Evolutionary conservation across 2,113 vertebrate species (phyloP), one percentile per base, ranked within the genome.

Genomic region (Lepus timidus): DNA sequence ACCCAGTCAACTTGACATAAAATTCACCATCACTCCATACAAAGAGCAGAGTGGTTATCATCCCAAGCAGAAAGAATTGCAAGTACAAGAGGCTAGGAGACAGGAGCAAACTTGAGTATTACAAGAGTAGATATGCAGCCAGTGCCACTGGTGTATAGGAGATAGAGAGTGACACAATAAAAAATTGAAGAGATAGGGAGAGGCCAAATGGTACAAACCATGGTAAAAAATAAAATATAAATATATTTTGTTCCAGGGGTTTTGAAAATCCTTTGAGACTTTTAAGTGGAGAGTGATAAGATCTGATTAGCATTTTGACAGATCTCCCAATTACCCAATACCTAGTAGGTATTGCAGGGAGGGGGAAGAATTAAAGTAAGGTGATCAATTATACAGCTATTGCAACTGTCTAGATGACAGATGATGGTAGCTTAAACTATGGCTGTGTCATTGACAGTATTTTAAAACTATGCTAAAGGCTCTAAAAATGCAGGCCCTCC

Each of bases 231-330:
- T 78, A 44, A 44, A 44, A 44, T 44, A 44, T 44, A 44, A 44
- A 49, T 87, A 17, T 11, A 68, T 74, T 78, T 67, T 91, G 91
- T 67, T 76, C 51, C 81, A 85, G 76, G 25, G 22, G 20, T 85
- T 9, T 82, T 96, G 9, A 49, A 93, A 95, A 64, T 91, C 36
- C 25, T 70, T 22, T 85, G 79, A 95, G 61, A 55, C 4, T 27
- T 85, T 84, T 80, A 85, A 91, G 10, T 76, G 31, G 17, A 65
- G 33, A 94, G 20, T 75, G 80, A 73, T 93, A 67, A 61, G 36
- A 87, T 93, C 52, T 91, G 67, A 75, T 91, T 91, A 80, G 16
- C 16, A 61, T 74, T 94, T 88, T 82, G 83, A 82, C 39, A 85
- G 61, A 82, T 85, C 27, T 67, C 31, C 51, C 83, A 73, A n/a